Conservation (phyloP, 2,797 vertebrate species). For the Chanos chanos region DNA sequence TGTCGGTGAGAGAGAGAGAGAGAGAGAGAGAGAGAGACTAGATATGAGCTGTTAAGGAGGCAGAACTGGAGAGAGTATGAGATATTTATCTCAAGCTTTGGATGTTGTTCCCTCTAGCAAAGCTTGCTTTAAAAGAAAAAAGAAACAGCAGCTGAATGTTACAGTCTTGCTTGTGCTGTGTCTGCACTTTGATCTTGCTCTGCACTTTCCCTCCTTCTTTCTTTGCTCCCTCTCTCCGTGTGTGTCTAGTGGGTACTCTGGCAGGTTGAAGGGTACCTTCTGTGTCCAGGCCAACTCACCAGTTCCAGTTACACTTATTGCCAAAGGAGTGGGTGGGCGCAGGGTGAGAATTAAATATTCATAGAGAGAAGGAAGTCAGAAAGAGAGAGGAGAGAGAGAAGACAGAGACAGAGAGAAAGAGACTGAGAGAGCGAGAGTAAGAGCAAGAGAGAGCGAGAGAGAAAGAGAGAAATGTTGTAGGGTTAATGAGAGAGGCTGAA, state of each 20-base stretch:
- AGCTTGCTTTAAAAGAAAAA: conserved; percentile 15
- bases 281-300: conserved; percentile 13
- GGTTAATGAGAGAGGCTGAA: conserved; percentile 30
- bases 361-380: conserved; percentile 16
- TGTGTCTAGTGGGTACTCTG: conserved; percentile 2
- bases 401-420: conserved; percentile 1
- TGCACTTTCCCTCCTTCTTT: background rate
- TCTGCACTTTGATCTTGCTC: conserved; percentile 3
- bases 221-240: background rate
- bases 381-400: conserved; percentile 11
- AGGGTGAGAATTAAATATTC: conserved; percentile 37
- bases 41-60: background rate
- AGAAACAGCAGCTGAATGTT: conserved; percentile 9
- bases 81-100: conserved; percentile 24
- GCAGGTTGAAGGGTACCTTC: conserved; percentile 17
- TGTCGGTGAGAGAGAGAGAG: background rate
- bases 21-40: background rate
- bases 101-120: conserved; percentile 30
- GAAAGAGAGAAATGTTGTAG: conserved; percentile 16
- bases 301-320: conserved; percentile 23
- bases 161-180: background rate
- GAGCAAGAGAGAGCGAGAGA: conserved; percentile 7
- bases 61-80: conserved; percentile 20
- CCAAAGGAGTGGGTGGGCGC: conserved; percentile 36
- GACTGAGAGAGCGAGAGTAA: conserved; percentile 5